These are phyloP conservation scores for Charina bottae DNA, from an alignment of 2,113 vertebrate species.

Conservation along the genomic window DNA sequence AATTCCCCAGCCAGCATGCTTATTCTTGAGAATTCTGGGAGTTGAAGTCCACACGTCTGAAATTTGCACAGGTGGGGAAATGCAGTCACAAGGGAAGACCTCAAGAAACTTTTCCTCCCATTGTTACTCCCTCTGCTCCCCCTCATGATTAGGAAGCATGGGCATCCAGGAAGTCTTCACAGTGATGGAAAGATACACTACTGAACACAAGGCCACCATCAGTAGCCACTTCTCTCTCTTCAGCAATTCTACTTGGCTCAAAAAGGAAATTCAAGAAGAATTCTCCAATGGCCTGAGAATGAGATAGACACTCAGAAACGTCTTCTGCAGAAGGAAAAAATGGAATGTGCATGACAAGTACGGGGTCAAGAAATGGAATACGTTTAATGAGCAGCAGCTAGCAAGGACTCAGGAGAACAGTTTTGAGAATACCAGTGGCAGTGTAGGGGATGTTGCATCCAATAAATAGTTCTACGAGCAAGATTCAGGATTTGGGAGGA, in stretches of 20 bases:
- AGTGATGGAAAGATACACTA: background rate
- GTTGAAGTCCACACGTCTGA: background rate
- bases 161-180: background rate
- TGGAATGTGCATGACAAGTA: background rate
- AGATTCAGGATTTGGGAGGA: background rate
- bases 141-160: background rate
- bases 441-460: background rate
- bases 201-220: background rate
- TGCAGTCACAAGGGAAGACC: background rate
- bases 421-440: background rate
- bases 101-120: background rate
- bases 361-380: background rate
- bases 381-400: slow-evolving; percentile 4
- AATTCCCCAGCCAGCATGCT: background rate
- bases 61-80: background rate
- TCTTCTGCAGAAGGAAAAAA: background rate
- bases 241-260: background rate
- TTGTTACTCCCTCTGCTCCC: background rate
- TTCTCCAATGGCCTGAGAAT: background rate
- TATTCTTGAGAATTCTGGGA: background rate
- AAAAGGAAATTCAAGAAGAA: background rate
- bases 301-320: background rate
- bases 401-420: slow-evolving; percentile 22
- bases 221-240: background rate
- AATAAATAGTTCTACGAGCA: background rate